Base-by-base conservation (phyloP, 2,797 vertebrate genomes). In the Onychomys leucogaster region DNA sequence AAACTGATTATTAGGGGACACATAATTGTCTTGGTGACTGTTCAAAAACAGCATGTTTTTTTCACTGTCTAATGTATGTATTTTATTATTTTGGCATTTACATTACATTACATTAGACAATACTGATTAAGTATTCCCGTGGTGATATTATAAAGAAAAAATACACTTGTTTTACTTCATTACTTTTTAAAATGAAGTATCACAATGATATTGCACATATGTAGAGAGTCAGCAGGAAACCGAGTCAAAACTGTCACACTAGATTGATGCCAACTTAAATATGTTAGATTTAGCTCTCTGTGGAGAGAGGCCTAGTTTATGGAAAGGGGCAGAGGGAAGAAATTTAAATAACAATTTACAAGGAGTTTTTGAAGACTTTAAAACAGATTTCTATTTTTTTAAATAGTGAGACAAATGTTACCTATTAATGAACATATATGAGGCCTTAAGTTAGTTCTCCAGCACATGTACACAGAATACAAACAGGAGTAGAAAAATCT, bases 361-460 rank as follows among this genome's bases (percentile, higher is more conserved):
- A 85, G 11, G 9, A 87, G 61, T 83, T 46, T 10, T 19, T 90
- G 13, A 82, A 52, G 7, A 59, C 77, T 91, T 94, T 90, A 29
- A 93, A 87, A 46, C 9, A 52, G n/a, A 57, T 84, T 90, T 84
- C 80, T 1, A n/a, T 81, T 86, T 94, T 91, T 93, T 91, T 29
- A 52, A 95, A 83, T 32, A 75, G 41, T 59, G 27, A 76, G 78
- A 69, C 71, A n/a, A 67, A 21, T 75, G 21, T 27, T 14, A 55
- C 41, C 25, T 43, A 59, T 59, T 61, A 34, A 41, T 41, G 75
- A 57, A 43, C 29, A 89, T 76, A 76, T 46, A 41, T 16, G 37
- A 75, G 17, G 5, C 3, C 69, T 46, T 37, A 43, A 19, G 27
- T 76, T 89, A 34, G 71, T 27, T 43, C 37, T 43, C 71, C 9